A percentile compares a stretch with the other conserved stretches of the same genome.
These are phyloP conservation scores for Mionectes olivaceus DNA, from an alignment of 2,797 vertebrate genomes.

Conservation along the genomic window DNA sequence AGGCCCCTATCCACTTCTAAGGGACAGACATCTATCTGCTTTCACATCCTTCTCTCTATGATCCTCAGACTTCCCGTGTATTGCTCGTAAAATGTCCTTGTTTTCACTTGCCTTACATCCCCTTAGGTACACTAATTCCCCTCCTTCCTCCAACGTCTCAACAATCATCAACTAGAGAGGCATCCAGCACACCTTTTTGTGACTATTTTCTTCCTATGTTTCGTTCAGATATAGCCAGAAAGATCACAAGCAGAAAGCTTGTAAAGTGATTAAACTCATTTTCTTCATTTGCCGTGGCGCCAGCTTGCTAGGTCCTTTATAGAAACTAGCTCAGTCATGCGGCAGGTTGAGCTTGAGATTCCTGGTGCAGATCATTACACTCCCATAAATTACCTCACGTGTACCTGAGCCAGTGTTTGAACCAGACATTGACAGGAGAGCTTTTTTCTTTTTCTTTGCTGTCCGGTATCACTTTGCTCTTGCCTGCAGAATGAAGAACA, in stretches of 20 bases:
- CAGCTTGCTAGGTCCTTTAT: slow-evolving; percentile 85
- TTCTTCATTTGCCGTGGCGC: slow-evolving; percentile 86
- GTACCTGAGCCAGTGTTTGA: slow-evolving; percentile 56
- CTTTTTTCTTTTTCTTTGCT: not conserved
- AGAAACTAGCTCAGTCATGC: slow-evolving; percentile 81
- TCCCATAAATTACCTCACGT: slow-evolving; percentile 74
- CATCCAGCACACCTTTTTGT: slow-evolving; percentile 80
- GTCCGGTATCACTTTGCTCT: not conserved
- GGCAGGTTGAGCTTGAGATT: slow-evolving; percentile 77
- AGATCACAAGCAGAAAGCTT: slow-evolving; percentile 81
- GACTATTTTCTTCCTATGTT: slow-evolving; percentile 63
- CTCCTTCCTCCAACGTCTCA: not conserved
- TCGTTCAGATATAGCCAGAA: slow-evolving; percentile 81
- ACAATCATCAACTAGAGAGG: slow-evolving; percentile 77
- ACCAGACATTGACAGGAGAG: slow-evolving; percentile 13
- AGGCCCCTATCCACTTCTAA: not conserved
- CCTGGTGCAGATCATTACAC: slow-evolving; percentile 81
- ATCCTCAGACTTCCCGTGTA: not conserved
- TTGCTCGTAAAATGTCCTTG: slow-evolving; percentile 77
- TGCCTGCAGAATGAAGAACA: not conserved
- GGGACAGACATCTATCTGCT: not conserved
- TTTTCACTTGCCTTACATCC: slow-evolving; percentile 83
- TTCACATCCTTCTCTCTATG: not conserved
- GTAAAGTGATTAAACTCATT: slow-evolving; percentile 84
- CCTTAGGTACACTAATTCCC: not conserved